Evolutionary conservation across 2,113 vertebrate species (phyloP), one percentile per base, ranked within the genome.

Genomic region (Thalassoma bifasciatum): DNA sequence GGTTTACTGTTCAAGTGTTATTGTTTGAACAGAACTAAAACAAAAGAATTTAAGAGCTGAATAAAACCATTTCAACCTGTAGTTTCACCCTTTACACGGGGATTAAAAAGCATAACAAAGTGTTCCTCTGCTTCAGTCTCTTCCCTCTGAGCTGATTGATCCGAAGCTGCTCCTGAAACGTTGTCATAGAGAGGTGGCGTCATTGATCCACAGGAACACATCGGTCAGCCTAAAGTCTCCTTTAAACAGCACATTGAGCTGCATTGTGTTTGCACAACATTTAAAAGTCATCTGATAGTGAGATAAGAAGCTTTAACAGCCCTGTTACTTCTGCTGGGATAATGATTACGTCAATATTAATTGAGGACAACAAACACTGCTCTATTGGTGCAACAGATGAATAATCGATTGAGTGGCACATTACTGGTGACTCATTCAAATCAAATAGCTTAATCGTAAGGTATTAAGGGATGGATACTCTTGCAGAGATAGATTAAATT

Each of bases 271-370:
- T 87, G 79, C 67, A 51, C 79, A 85, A 66, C 73, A 83, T 87
- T 85, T 81, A 79, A 89, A 90, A 89, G 75, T 69, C 70, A 84
- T 84, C 85, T 67, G 81, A 89, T 56, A 79, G 50, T 6, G 17
- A 60, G 83, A 92, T 92, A 89, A 87, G 60, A 23, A 42, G 3
- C 53, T 26, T 69, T 30, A 26, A 50, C 8, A 4, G 60, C 38
- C 36, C 59, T 17, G 14, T 17, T n/a, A 16, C 64, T 57, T 22
- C 42, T 44, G 69, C 66, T 10, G 46, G 22, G 51, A 14, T 83
- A 84, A 89, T 72, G 71, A 86, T 56, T 88, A 10, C 47, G 71
- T 90, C 86, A 68, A 89, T 90, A 90, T 77, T 56, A 70, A 47
- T 66, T 44, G 77, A 76, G 79, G 21, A 84, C 23, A 23, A 66